Evolutionary conservation across 2,113 vertebrate genomes (phyloP), one percentile per base, ranked within the genome.

Genomic region (Petromus typicus): DNA sequence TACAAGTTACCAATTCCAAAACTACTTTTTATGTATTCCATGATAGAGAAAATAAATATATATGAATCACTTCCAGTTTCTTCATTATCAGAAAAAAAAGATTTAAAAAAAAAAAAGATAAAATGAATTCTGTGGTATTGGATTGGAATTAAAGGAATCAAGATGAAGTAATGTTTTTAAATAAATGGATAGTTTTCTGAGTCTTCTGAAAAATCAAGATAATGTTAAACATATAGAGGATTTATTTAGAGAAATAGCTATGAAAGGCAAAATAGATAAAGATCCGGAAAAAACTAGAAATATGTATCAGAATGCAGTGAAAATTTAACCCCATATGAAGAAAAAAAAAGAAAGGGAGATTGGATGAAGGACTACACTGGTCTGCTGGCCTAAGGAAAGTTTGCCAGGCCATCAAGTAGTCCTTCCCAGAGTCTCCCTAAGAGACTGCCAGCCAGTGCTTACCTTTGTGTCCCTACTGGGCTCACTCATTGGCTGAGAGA

Each of bases 1-100:
- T 85, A 48, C 32, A 78, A 94, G 23, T 66, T 86, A 63, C 20
- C 85, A 86, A 94, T 80, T 91, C 20, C 91, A 43, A 63, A 63
- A 86, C 69, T 40, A 80, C 63, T 25, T 79, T 90, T 90, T 25
- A 16, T 66, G 25, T 64, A 87, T 82, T 71, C 32, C 81, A 56
- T 16, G 27, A 57, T 14, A 71, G 63, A 91, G 56, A 94, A 90
- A 79, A 73, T 61, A 67, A 66, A 83, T 73, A 86, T 8, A 61
- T 45, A 2, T 45, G n/a, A 59, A 63, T 80, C 48, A 71, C n/a
- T 86, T 79, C 56, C 37, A 71, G 43, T 43, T 16, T n/a, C 63
- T 40, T 90, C 67, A 25, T 13, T 51, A 27, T 25, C 34, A 76
- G 48, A 82, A 34, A 82, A 34, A 61, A 85, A 76, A 63, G 57